Percentiles rank a stretch among this genome's conserved stretches.
phyloP scores from a whole-genome alignment of 2,113 vertebrate genomes.

The Ellobius talpinus region DNA sequence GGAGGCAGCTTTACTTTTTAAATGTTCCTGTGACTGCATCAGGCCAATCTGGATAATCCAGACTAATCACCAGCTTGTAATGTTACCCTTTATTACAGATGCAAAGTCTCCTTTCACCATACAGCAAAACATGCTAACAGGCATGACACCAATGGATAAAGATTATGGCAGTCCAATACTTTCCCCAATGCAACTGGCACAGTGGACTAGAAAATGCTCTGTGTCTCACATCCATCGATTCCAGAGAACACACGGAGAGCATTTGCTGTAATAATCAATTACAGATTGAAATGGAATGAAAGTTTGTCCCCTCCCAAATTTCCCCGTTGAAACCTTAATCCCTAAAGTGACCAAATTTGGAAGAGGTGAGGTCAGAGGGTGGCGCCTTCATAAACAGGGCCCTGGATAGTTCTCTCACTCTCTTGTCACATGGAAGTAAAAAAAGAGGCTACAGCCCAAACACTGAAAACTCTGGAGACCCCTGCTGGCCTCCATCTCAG shows the following conservation, averaged over 20 bases:
- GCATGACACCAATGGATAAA: not conserved
- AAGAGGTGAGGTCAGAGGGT: not conserved
- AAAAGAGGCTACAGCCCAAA: not conserved
- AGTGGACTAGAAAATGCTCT: not conserved
- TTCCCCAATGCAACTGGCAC: not conserved
- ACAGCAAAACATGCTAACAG: not conserved
- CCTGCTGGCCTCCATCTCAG: not conserved
- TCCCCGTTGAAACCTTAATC: not conserved
- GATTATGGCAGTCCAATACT: not conserved
- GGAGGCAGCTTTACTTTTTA: not conserved
- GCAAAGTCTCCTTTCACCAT: not conserved
- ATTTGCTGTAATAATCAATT: slow-evolving; percentile 11
- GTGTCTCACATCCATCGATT: not conserved
- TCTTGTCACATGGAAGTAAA: not conserved
- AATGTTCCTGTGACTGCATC: not conserved
- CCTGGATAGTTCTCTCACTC: not conserved
- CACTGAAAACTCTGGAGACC: not conserved
- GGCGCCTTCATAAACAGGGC: not conserved
- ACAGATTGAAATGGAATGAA: not conserved
- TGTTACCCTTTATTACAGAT: not conserved
- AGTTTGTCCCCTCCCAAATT: not conserved
- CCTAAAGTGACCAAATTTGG: not conserved
- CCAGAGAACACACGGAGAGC: not conserved
- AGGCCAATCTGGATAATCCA: not conserved
- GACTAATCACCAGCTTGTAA: not conserved